A percentile compares a stretch with the other conserved stretches of the same genome.
phyloP scores from a whole-genome alignment of 2,797 vertebrate species.

The Mus minutoides region DNA sequence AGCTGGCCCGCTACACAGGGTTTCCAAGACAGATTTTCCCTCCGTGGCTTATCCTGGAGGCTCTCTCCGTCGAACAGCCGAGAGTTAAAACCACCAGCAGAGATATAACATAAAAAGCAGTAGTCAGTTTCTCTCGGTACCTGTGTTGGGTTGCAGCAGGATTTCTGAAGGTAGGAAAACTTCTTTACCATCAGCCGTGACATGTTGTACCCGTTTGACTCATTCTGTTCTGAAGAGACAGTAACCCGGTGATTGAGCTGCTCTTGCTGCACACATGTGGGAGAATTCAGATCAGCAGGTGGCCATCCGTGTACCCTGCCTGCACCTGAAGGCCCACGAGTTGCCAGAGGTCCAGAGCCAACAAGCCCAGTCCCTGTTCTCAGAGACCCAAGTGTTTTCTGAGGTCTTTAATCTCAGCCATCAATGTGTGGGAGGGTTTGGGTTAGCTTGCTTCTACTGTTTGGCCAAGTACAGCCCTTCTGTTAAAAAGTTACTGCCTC shows the following conservation, averaged over 20 bases:
- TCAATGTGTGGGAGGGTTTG: not conserved
- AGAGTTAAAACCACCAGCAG: conserved; percentile 37
- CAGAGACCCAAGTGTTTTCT: not conserved
- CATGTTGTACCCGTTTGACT: not conserved
- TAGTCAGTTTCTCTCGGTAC: not conserved
- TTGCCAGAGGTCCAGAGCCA: not conserved
- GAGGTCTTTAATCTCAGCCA: not conserved
- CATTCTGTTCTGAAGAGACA: not conserved
- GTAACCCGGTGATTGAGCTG: not conserved
- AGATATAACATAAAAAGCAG: conserved; percentile 24
- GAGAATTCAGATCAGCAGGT: not conserved
- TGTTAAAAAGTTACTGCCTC: not conserved
- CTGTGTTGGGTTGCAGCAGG: conserved; percentile 5
- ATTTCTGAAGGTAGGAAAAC: conserved; percentile 5
- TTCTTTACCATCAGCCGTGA: not conserved
- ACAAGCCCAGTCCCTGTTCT: not conserved
- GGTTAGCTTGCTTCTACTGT: not conserved
- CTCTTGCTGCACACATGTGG: not conserved
- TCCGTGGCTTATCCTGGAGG: not conserved
- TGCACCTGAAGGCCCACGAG: not conserved
- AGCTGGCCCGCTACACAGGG: not conserved
- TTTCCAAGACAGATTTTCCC: not conserved
- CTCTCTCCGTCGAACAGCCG: not conserved
- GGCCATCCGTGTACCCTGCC: not conserved
- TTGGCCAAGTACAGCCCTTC: not conserved